Conservation (phyloP, 2,888 invertebrate species). For the Andrena hattorfiana region DNA sequence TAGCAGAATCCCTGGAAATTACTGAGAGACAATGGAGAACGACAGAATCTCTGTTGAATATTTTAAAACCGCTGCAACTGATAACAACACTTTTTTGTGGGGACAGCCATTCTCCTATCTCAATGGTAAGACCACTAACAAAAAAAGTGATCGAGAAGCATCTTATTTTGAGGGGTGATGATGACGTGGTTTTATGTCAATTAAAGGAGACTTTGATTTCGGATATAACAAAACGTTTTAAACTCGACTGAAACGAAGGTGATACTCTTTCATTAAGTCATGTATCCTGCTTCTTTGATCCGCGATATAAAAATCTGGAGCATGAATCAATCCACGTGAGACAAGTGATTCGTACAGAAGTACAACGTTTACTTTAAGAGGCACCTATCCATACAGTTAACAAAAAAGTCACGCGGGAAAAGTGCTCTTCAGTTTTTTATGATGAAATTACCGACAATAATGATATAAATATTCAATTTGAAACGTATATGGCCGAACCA, state of each 20-base stretch:
- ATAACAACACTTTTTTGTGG: slow-evolving; percentile 37
- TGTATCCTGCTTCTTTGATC: background rate
- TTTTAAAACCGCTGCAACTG: slow-evolving; percentile 30
- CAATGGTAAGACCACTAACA: slow-evolving; percentile 5
- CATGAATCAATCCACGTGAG: background rate
- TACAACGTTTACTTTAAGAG: slow-evolving; percentile 2
- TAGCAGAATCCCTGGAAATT: slow-evolving; percentile 32
- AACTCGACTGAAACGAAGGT: background rate
- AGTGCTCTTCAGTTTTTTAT: slow-evolving; percentile 6
- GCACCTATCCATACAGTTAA: background rate
- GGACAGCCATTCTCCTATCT: slow-evolving; percentile 19
- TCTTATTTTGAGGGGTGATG: background rate
- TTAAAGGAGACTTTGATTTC: slow-evolving; percentile 4
- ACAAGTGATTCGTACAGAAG: background rate
- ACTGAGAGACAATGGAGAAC: slow-evolving; percentile 32
- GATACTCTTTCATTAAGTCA: background rate
- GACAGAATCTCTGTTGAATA: slow-evolving; percentile 30
- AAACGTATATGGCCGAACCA: slow-evolving; percentile 20
- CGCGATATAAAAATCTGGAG: background rate
- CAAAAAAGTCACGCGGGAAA: background rate
- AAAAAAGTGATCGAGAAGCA: background rate
- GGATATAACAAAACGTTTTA: background rate
- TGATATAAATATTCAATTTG: background rate
- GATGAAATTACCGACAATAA: background rate
- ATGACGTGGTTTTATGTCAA: background rate